These are phyloP conservation scores for Acleris cristana DNA, from an alignment of 2,888 invertebrate genomes.

Conservation along the genomic window DNA sequence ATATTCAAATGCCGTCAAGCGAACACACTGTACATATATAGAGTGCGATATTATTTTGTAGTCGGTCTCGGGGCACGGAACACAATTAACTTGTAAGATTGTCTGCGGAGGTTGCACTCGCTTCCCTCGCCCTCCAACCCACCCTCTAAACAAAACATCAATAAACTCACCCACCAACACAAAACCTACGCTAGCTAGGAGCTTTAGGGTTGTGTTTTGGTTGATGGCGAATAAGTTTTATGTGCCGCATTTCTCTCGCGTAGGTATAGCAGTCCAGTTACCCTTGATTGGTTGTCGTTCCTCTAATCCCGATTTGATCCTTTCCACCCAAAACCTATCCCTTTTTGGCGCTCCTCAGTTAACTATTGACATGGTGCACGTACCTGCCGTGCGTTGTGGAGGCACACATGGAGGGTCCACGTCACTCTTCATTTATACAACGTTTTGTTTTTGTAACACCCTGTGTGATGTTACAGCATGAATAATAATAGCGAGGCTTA, in stretches of 20 bases:
- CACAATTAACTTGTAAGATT: slow-evolving; percentile 85
- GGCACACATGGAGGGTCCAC: slow-evolving; percentile 20
- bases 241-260: slow-evolving; percentile 82
- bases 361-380: slow-evolving; percentile 80
- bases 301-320: slow-evolving; percentile 88
- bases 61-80: slow-evolving; percentile 81
- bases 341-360: slow-evolving; percentile 76
- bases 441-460: slow-evolving; percentile 26
- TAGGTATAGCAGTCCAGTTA: slow-evolving; percentile 84
- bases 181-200: slow-evolving; percentile 50
- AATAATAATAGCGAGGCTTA: slow-evolving; percentile 12
- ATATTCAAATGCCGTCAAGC: slow-evolving; percentile 24
- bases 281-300: slow-evolving; percentile 89
- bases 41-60: slow-evolving; percentile 78
- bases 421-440: slow-evolving; percentile 34
- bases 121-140: slow-evolving; percentile 76
- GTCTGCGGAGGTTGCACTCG: slow-evolving; percentile 82
- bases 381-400: slow-evolving; percentile 56
- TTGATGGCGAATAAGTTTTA: slow-evolving; percentile 68
- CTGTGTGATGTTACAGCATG: slow-evolving; percentile 15
- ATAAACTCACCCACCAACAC: slow-evolving; percentile 64
- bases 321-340: slow-evolving; percentile 85
- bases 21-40: slow-evolving; percentile 46
- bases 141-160: slow-evolving; percentile 84
- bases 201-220: slow-evolving; percentile 50